phyloP scores from a whole-genome alignment of 2,888 invertebrate genomes.

The Ellobium chinense region DNA sequence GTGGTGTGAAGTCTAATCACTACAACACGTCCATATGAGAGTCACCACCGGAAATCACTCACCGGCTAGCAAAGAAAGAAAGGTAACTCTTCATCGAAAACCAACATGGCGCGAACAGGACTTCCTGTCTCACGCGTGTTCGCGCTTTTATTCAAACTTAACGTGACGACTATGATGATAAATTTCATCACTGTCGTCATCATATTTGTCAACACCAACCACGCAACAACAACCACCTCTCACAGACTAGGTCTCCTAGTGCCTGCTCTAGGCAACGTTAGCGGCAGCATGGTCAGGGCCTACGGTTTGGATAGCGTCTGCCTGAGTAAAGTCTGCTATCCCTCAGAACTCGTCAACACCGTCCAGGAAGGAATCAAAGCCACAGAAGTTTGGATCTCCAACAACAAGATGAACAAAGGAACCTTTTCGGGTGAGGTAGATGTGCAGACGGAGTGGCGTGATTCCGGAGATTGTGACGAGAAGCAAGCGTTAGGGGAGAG shows the following conservation, averaged over 20 bases:
- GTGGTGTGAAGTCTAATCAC: too few relatives aligned
- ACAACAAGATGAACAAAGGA: not conserved
- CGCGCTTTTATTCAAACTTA: too few relatives aligned
- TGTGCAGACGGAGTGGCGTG: constrained; percentile 1
- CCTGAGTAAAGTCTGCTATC: not conserved
- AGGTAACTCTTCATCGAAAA: too few relatives aligned
- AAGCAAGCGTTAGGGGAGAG: constrained; percentile 15
- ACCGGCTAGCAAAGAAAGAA: too few relatives aligned
- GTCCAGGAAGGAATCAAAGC: not conserved
- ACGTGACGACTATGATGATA: too few relatives aligned
- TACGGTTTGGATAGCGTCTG: not conserved
- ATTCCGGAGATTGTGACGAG: constrained; percentile 27
- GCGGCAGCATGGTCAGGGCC: not conserved
- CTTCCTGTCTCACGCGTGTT: too few relatives aligned
- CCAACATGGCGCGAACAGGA: too few relatives aligned
- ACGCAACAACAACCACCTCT: not conserved
- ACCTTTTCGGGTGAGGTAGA: too few relatives aligned
- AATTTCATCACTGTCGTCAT: not conserved
- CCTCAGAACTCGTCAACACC: not conserved
- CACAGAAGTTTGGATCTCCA: constrained; percentile 1
- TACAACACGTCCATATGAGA: too few relatives aligned
- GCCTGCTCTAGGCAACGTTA: not conserved
- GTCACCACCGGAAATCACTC: too few relatives aligned
- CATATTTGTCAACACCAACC: not conserved
- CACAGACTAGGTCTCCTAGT: not conserved